Conservation (phyloP, 2,888 invertebrate species). For the Oligia strigilis region DNA sequence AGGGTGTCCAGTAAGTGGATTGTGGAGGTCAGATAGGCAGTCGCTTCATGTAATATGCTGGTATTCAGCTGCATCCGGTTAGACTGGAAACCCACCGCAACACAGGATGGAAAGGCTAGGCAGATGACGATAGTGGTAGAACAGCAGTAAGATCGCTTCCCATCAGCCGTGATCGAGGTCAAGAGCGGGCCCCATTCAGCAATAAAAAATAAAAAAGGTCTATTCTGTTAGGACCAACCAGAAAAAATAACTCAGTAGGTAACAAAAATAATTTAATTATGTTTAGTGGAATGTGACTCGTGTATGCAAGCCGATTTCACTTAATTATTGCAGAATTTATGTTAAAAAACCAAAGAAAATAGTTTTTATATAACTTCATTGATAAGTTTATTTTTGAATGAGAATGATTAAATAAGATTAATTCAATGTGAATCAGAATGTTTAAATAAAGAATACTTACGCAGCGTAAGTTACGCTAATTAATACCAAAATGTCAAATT, state of each 20-base stretch:
- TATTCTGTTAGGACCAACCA: background rate
- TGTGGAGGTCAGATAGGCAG: background rate
- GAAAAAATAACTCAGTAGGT: background rate
- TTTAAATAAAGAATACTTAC: background rate
- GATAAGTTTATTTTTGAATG: slow-evolving; percentile 29
- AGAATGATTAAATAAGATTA: background rate
- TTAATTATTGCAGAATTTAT: slow-evolving; percentile 11
- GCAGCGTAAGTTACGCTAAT: no score
- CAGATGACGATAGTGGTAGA: no score
- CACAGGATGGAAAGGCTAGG: background rate
- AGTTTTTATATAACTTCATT: slow-evolving; percentile 14
- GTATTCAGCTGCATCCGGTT: background rate
- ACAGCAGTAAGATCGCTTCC: no score
- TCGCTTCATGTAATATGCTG: background rate
- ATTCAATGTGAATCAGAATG: background rate
- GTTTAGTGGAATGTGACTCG: background rate
- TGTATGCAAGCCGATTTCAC: slow-evolving; percentile 3
- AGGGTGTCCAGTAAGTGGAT: background rate
- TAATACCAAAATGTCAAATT: background rate
- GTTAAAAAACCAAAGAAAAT: slow-evolving; percentile 17
- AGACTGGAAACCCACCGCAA: background rate
- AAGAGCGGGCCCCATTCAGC: no score
- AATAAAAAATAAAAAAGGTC: no score
- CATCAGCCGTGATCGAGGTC: no score
- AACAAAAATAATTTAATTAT: background rate